Conservation (phyloP, 35 echinoderm and acorn worm species). For the Heliocidaris tuberculata region DNA sequence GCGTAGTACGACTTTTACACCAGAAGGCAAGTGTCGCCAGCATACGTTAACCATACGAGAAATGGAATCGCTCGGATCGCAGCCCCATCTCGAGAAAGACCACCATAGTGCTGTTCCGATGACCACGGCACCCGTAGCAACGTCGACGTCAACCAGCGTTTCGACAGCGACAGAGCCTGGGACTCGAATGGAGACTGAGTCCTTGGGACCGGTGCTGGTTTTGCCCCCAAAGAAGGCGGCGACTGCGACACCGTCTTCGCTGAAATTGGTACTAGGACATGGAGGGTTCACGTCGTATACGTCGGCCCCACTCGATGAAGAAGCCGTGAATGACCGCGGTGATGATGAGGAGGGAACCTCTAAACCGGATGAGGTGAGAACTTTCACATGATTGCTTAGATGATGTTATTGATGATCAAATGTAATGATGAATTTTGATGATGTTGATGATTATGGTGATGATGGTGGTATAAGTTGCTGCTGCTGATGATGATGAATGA, state of each 20-base stretch:
- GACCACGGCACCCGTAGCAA: background rate
- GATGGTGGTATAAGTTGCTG: too few species aligned
- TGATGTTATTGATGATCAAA: too few species aligned
- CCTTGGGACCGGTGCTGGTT: background rate
- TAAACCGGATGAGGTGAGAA: background rate
- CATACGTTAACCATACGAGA: slow-evolving; percentile 30
- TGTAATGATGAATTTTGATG: too few species aligned
- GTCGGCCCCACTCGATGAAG: background rate
- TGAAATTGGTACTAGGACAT: slow-evolving; percentile 28
- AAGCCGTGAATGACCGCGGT: background rate
- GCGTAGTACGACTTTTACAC: background rate
- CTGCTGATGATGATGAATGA: too few species aligned
- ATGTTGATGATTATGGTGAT: too few species aligned
- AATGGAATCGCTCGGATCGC: slow-evolving; percentile 27
- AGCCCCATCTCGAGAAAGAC: background rate
- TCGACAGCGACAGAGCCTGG: background rate
- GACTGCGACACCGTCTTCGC: background rate
- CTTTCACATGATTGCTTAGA: too few species aligned
- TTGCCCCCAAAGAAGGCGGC: slow-evolving; percentile 34
- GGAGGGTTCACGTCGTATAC: slow-evolving; percentile 5
- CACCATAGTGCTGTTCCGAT: background rate
- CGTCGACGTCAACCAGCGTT: background rate
- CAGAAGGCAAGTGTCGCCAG: background rate
- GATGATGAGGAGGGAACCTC: background rate
- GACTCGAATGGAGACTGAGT: background rate